Percentiles rank a stretch among this genome's conserved stretches.
Evolutionary conservation across 2,797 vertebrate species (phyloP).

Genomic region (Myoxocephalus aenaeus): DNA sequence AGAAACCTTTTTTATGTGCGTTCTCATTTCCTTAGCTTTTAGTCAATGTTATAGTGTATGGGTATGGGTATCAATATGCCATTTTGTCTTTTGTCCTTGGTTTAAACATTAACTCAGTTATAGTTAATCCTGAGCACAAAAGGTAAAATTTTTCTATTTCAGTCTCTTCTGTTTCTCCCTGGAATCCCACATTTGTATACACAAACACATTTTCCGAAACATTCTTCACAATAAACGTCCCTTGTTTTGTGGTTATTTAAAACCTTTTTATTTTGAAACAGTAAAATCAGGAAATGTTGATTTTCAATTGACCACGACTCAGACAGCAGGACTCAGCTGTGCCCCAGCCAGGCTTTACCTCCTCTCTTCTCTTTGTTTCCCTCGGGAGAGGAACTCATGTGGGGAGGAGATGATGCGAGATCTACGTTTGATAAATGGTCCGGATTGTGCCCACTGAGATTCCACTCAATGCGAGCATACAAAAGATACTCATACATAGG

Average conservation of each 20-base stretch:
- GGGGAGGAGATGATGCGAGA: not conserved
- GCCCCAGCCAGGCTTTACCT: not conserved
- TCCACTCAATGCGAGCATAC: not conserved
- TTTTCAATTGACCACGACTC: not conserved
- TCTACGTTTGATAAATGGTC: not conserved
- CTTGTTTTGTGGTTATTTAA: not conserved
- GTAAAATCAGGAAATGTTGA: not conserved
- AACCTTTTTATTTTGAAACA: not conserved
- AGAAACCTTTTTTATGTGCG: constrained; percentile 7
- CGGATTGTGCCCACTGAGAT: not conserved
- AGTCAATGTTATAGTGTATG: not conserved
- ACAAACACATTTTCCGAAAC: not conserved
- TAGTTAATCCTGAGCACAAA: not conserved
- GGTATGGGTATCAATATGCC: not conserved
- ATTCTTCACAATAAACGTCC: not conserved
- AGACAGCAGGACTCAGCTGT: not conserved
- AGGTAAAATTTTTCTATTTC: not conserved
- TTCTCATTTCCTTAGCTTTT: not conserved
- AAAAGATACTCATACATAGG: not conserved
- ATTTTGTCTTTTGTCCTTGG: constrained; percentile 1
- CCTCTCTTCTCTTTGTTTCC: not conserved
- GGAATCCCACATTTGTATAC: not conserved
- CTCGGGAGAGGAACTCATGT: not conserved
- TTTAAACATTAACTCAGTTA: not conserved
- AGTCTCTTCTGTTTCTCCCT: not conserved